Percentiles rank a stretch among this genome's conserved stretches.
Conservation (phyloP, 2,888 invertebrate species). For the Nomada flava region DNA sequence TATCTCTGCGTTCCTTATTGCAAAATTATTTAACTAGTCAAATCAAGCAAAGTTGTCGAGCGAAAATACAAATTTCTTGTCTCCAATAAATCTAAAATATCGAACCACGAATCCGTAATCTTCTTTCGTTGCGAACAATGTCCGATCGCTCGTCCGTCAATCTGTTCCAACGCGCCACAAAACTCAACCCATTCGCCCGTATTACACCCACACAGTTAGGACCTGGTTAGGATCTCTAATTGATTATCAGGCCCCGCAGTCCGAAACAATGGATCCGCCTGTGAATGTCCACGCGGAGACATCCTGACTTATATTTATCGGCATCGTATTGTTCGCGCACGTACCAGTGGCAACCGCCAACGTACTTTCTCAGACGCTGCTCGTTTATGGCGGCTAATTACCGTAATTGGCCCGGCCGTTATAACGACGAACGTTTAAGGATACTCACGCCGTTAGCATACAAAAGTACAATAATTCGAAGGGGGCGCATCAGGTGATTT, state of each 20-base stretch:
- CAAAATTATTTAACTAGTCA: too few relatives aligned
- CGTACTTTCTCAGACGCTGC: conserved; percentile 60
- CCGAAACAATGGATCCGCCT: conserved; percentile 44
- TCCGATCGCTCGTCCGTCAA: too few relatives aligned
- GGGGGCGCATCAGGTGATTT: conserved; percentile 49
- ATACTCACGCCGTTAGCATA: conserved; percentile 65
- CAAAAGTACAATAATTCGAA: conserved; percentile 64
- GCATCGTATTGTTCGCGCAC: conserved; percentile 44
- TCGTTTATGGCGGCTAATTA: conserved; percentile 74
- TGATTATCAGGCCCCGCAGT: conserved; percentile 31
- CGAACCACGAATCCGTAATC: too few relatives aligned
- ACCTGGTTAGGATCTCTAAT: conserved; percentile 46
- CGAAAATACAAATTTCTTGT: too few relatives aligned
- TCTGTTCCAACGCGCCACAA: too few relatives aligned
- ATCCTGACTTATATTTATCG: conserved; percentile 56
- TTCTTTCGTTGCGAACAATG: too few relatives aligned
- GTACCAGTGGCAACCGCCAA: conserved; percentile 4
- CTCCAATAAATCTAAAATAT: too few relatives aligned
- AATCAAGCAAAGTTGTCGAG: too few relatives aligned
- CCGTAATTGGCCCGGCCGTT: conserved; percentile 69
- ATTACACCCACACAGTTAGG: too few relatives aligned
- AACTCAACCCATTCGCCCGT: too few relatives aligned
- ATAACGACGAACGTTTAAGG: conserved; percentile 65
- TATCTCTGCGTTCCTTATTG: too few relatives aligned
- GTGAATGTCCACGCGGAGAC: conserved; percentile 36